Percentiles rank a stretch among this genome's conserved stretches.
phyloP scores from a whole-genome alignment of 2,113 vertebrate species.

The Gasterosteus aculeatus region DNA sequence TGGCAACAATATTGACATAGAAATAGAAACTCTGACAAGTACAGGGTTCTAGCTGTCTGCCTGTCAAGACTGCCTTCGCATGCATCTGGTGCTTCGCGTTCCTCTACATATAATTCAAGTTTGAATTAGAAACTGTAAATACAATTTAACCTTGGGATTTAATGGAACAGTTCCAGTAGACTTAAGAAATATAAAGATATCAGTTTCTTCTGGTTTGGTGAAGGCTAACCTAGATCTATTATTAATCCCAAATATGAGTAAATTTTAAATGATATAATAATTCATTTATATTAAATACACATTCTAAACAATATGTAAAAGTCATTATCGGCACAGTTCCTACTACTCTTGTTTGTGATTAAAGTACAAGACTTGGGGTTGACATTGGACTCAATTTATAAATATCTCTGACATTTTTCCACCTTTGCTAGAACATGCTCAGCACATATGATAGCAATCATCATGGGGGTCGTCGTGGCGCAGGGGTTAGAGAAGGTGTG shows the following conservation, averaged over 20 bases:
- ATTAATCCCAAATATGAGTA: not conserved
- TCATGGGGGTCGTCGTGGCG: no score
- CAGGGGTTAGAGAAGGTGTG: no score
- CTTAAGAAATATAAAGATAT: not conserved
- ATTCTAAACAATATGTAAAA: not conserved
- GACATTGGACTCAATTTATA: not conserved
- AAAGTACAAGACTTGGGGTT: not conserved
- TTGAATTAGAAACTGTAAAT: conserved; percentile 7
- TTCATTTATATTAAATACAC: not conserved
- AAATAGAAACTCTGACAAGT: conserved; percentile 73
- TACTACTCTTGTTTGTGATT: not conserved
- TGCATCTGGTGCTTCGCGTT: conserved; percentile 55
- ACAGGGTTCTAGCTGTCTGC: conserved; percentile 62
- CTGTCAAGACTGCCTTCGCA: conserved; percentile 44
- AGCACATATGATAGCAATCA: not conserved
- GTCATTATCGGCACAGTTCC: not conserved
- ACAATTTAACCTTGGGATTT: not conserved
- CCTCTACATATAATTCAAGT: not conserved
- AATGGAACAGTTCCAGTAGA: not conserved
- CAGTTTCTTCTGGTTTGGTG: not conserved
- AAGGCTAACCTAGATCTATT: not conserved
- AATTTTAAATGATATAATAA: not conserved
- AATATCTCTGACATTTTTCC: not conserved
- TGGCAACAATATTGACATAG: conserved; percentile 79
- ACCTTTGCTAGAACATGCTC: not conserved